These are phyloP conservation scores for Tipula lateralis DNA, from an alignment of 2,888 invertebrate genomes.

Conservation along the genomic window DNA sequence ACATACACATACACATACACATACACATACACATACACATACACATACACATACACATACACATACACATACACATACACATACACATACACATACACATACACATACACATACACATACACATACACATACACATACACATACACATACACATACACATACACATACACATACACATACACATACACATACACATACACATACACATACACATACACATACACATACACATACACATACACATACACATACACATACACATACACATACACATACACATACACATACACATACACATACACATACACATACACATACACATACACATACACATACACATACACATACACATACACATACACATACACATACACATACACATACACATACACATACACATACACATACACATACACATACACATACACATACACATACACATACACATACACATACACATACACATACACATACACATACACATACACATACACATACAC, in stretches of 20 bases:
- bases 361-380: neutral
- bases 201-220: neutral
- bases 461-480: neutral
- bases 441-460: neutral
- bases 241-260: neutral
- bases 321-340: neutral
- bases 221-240: neutral
- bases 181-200: conserved; percentile 32
- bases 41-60: conserved; percentile 37
- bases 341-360: neutral
- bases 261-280: neutral
- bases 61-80: conserved; percentile 37
- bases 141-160: neutral
- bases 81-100: conserved; percentile 37
- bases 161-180: conserved; percentile 32
- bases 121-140: conserved; percentile 31
- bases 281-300: neutral
- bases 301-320: neutral
- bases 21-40: conserved; percentile 36
- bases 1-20: conserved; percentile 36
- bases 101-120: conserved; percentile 38
- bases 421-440: neutral
- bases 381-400: neutral
- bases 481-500: neutral
- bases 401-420: neutral